Evolutionary conservation across 2,888 invertebrate species (phyloP), one percentile per base, ranked within the genome.

Genomic region (Flexamia atlantica): DNA sequence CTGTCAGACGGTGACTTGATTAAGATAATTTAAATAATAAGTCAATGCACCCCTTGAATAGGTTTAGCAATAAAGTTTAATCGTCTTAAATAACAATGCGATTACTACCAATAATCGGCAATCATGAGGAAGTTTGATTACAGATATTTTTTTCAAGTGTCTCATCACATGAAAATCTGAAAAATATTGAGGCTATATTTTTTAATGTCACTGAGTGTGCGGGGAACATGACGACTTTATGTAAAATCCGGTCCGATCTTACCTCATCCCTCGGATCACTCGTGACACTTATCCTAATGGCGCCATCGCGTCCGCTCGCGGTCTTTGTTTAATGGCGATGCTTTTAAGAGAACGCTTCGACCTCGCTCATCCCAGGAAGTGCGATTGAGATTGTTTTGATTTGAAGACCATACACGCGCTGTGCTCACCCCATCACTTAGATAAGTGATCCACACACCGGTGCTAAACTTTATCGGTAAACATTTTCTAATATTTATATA

Each of bases 211-310:
- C 14, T 5, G 23, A 53, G 53, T 53, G 53, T 23, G 53, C 23
- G 23, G 20, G 23, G 53, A 53, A 53, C 23, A 53, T 2, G 23
- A 23, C 10, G 64, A 28, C 28, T 64, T 64, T 64, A 64, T 64
- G 28, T 28, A 64, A 64, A 64, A 64, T 28, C 64, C 64, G 64
- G 64, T 64, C 64, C 64, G 30, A 28, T 30, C 23, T 50, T 50
- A 2, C 23, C 57, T 57, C 57, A 7, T 57, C 64, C 64, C 64
- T n/a, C 30, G 4, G 25, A 64, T 64, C 28, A 30, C 30, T 64
- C 64, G n/a, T 64, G 64, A 64, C 64, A 64, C 64, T 64, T 64
- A 64, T 64, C 64, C 64, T 64, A 64, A 64, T 64, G 64, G 64
- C 64, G 64, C 64, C 30, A 64, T 64, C 64, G 14, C 30, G 7